Conservation (phyloP, 1,140 invertebrate species). For the Psilanteris sp. region DNA sequence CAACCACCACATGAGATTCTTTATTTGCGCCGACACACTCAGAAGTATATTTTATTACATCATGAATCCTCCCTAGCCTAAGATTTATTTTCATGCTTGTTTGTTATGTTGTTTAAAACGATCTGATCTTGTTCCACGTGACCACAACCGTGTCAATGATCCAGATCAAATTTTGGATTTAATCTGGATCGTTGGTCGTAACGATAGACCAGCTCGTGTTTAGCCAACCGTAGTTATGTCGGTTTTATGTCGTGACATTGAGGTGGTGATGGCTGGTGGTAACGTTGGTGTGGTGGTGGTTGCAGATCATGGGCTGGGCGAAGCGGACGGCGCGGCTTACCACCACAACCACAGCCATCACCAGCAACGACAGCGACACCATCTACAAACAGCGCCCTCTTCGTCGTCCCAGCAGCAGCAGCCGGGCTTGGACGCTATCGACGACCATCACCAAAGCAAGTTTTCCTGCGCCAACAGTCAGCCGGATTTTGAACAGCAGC, state of each 20-base stretch:
- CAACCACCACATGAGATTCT: constrained; percentile 52
- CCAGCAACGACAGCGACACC: constrained; percentile 78
- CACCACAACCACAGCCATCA: constrained; percentile 78
- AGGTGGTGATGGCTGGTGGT: constrained; percentile 77
- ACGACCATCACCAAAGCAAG: constrained; percentile 62
- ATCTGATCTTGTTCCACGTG: constrained; percentile 36
- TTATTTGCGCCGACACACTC: constrained; percentile 37
- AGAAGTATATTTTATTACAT: not conserved
- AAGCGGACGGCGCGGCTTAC: constrained; percentile 75
- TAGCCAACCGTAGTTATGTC: constrained; percentile 48
- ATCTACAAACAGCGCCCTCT: constrained; percentile 66
- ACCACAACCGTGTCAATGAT: constrained; percentile 36
- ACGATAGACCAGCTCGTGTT: constrained; percentile 50
- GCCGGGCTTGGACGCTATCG: constrained; percentile 38
- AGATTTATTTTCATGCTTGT: constrained; percentile 41
- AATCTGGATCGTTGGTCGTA: constrained; percentile 36
- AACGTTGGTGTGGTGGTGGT: constrained; percentile 80
- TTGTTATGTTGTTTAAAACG: constrained; percentile 49
- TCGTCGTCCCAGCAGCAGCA: constrained; percentile 31
- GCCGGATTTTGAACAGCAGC: constrained; percentile 72
- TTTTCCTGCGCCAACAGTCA: constrained; percentile 62
- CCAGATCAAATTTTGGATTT: constrained; percentile 25
- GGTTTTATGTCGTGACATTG: constrained; percentile 52
- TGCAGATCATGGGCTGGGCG: constrained; percentile 78
- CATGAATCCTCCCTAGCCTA: constrained; percentile 3